Percentiles rank a stretch among this genome's conserved stretches.
These are phyloP conservation scores for Drosophila asahinai DNA, from an alignment of 1,140 invertebrate species.

Conservation along the genomic window DNA sequence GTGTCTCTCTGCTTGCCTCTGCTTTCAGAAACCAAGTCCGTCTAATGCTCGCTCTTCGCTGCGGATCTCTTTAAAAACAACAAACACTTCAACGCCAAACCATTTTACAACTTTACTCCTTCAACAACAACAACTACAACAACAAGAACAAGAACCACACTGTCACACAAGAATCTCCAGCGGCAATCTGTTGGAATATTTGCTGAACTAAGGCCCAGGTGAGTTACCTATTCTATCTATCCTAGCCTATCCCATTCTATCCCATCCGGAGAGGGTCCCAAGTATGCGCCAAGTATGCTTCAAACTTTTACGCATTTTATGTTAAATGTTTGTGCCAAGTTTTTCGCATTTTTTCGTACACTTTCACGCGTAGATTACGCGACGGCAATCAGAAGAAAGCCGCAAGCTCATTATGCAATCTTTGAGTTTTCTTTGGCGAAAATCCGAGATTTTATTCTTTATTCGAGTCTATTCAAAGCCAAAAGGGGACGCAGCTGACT, in stretches of 20 bases:
- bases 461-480: background rate
- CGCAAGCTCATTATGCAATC: conserved; percentile 41
- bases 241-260: background rate
- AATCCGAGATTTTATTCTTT: background rate
- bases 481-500: background rate
- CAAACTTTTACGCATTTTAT: conserved; percentile 47
- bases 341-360: conserved; percentile 49
- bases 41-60: conserved; percentile 73
- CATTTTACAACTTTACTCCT: conserved; percentile 57
- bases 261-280: conserved; percentile 30
- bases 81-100: conserved; percentile 53
- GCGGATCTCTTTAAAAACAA: conserved; percentile 71
- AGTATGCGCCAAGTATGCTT: conserved; percentile 66
- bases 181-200: conserved; percentile 72
- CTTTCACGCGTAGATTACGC: conserved; percentile 58
- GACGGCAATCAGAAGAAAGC: conserved; percentile 10
- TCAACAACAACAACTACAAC: conserved; percentile 45
- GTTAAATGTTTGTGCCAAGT: conserved; percentile 62
- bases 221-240: conserved; percentile 21
- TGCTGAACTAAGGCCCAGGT: conserved; percentile 61
- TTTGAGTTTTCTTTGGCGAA: background rate
- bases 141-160: conserved; percentile 43
- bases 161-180: conserved; percentile 41
- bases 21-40: conserved; percentile 69
- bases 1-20: conserved; percentile 46